Base-by-base conservation (phyloP, 2,888 invertebrate genomes). In the Rhodophaea formosa region DNA sequence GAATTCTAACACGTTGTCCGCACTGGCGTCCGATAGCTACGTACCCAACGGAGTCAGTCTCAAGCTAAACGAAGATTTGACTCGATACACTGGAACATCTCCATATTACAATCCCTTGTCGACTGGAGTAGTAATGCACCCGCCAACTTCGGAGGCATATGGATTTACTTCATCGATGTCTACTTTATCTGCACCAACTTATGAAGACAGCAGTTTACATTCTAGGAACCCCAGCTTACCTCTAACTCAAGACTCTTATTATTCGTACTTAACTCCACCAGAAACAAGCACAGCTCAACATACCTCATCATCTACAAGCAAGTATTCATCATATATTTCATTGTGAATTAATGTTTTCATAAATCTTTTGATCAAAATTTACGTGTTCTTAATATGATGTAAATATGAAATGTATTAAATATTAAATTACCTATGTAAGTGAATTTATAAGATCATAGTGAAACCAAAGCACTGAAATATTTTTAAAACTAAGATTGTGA, bases 41-140 rank as follows among this genome's bases (percentile, higher is more conserved):
- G 82, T 91, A 14, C 89, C 91, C 6, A 90, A 90, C 62, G 88
- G 89, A 62, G 75, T 82, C 32, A 83, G 79, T 75, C 78, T 88
- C 53, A 90, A 89, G 65, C 70, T 87, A 32, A 82, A 72, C 57
- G 90, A 91, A 49, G 90, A 90, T 61, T 75, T 88, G 62, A 65
- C 79, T 16, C 75, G 88, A 30, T 89, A 82, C 60, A 64, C 81
- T 42, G 55, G 79, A 42, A 75, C 77, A 17, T 74, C 84, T 46
- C 62, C 85, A 5, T 88, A 87, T 64, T 88, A 85, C 63, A 88
- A 81, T 62, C 68, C 84, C 3, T 63, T 88, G 57, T 62, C 86
- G 3, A 77, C 71, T 61, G 76, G 79, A 53, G 75, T 86, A 1
- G 74, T 82, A 6, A 75, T 89, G 67, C 86, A 85, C 62, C 71